These are phyloP conservation scores for Fundulus diaphanus DNA, from an alignment of 2,797 vertebrate species.

Conservation along the genomic window DNA sequence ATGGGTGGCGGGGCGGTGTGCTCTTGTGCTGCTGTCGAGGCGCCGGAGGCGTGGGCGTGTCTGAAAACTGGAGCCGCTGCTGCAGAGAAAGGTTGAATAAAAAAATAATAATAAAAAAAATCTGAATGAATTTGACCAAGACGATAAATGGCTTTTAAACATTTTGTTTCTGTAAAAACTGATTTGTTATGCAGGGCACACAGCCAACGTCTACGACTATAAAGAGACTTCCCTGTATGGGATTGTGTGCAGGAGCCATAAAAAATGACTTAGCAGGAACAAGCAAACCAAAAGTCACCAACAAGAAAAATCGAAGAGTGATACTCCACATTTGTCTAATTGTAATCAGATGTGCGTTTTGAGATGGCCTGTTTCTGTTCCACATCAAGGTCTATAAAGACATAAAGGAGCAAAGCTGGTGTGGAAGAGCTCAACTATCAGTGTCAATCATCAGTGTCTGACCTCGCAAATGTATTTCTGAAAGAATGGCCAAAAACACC, in stretches of 20 bases:
- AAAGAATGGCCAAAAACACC: background rate
- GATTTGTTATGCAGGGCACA: background rate
- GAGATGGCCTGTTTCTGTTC: background rate
- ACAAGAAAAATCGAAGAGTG: background rate
- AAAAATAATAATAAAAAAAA: background rate
- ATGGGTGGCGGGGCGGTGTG: slow-evolving; percentile 62
- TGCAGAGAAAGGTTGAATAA: slow-evolving; percentile 17
- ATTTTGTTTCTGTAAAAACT: background rate
- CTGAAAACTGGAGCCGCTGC: slow-evolving; percentile 81
- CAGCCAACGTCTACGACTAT: background rate
- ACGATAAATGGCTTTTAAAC: background rate
- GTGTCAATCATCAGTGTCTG: slow-evolving; percentile 4
- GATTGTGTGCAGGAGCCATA: too few relatives aligned
- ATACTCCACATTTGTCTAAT: background rate
- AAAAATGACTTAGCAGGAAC: too few relatives aligned
- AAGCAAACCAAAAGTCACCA: too few relatives aligned
- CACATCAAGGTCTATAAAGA: background rate
- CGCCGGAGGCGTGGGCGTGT: slow-evolving; percentile 55
- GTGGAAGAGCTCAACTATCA: background rate
- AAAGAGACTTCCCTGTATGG: too few relatives aligned
- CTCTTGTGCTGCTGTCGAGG: slow-evolving; percentile 68
- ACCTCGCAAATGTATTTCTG: background rate
- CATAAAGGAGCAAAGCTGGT: background rate
- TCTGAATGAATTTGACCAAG: background rate
- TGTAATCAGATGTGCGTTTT: background rate